A percentile compares a stretch with the other conserved stretches of the same genome.
phyloP scores from a whole-genome alignment of 2,888 invertebrate species.

The Sesia apiformis region DNA sequence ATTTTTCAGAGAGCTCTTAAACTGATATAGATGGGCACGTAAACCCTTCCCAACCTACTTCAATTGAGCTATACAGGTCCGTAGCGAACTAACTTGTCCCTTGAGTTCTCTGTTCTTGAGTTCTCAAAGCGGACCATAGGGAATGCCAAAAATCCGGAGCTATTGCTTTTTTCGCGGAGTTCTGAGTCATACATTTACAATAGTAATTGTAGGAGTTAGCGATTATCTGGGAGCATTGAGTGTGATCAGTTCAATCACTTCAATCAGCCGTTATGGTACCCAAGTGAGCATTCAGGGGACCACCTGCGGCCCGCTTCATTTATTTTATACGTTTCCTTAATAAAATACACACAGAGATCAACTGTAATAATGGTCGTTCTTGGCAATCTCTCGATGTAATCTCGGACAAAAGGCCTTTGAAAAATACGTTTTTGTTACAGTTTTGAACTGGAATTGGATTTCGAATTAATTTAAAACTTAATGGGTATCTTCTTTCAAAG shows the following conservation, averaged over 20 bases:
- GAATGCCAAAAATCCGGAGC: background rate
- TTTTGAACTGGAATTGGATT: background rate
- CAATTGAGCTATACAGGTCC: no score
- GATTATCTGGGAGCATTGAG: slow-evolving; percentile 10
- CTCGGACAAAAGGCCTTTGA: background rate
- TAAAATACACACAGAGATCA: slow-evolving; percentile 13
- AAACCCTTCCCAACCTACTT: no score
- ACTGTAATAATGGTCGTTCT: slow-evolving; percentile 6
- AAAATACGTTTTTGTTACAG: background rate
- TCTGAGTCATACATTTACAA: background rate
- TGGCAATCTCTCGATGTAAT: background rate
- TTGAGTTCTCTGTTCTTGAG: background rate
- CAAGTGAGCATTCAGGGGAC: slow-evolving; percentile 8
- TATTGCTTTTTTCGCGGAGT: background rate
- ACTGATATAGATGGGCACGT: no score
- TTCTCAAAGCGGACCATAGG: background rate
- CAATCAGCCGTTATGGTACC: slow-evolving; percentile 13
- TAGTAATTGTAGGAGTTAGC: slow-evolving; percentile 1
- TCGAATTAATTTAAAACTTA: background rate
- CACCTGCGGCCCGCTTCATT: slow-evolving; percentile 18
- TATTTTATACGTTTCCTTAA: slow-evolving; percentile 18
- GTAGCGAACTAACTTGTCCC: background rate
- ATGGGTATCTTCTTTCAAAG: no score
- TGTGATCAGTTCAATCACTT: slow-evolving; percentile 18
- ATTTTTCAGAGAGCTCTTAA: no score